phyloP scores from a whole-genome alignment of 2,113 vertebrate species.

The Pseudorectes ferrugineus region DNA sequence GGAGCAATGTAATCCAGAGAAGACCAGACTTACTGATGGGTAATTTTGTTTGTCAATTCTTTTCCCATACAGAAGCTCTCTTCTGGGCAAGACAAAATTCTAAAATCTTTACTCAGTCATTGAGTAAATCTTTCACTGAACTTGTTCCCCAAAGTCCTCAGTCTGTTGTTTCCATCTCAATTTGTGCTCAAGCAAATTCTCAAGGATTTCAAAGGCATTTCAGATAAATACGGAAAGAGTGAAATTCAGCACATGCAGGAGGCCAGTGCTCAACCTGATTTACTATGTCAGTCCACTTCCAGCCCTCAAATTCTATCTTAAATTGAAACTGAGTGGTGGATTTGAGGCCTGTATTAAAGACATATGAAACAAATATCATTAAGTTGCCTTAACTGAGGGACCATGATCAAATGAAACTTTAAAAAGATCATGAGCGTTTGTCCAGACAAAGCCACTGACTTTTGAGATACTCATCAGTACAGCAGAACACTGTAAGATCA shows the following conservation, averaged over 20 bases:
- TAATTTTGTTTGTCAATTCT: background rate
- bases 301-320: background rate
- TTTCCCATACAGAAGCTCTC: background rate
- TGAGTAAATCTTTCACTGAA: background rate
- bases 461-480: background rate
- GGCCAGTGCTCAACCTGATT: background rate
- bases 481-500: background rate
- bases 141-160: background rate
- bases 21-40: background rate
- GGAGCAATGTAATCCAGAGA: slow-evolving; percentile 8
- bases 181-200: background rate
- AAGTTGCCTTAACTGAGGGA: background rate
- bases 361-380: background rate
- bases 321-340: background rate
- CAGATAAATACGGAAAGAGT: background rate
- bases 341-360: background rate
- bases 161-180: background rate
- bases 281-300: background rate
- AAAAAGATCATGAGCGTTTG: background rate
- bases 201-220: background rate
- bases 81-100: background rate
- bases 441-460: background rate
- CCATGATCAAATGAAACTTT: background rate
- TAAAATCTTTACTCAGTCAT: background rate
- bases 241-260: background rate